Base-by-base conservation (phyloP, 2,888 invertebrate genomes). In the Falcaria lacertinaria region DNA sequence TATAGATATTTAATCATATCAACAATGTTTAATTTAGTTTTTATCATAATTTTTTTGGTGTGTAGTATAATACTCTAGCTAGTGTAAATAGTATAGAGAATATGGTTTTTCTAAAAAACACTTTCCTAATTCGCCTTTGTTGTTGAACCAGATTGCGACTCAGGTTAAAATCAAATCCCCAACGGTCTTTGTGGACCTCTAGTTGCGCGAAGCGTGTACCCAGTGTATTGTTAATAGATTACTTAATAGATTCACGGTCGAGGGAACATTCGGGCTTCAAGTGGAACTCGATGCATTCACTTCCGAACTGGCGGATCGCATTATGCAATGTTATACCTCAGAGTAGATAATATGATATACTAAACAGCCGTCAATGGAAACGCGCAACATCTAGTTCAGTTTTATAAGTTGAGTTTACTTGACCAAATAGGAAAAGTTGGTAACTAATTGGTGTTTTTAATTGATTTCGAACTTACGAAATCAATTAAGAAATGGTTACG, bases 241-340 rank as follows among this genome's bases (percentile, higher is more conserved):
- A 67, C 71, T 69, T 67, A 71, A 73, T 70, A 63, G 46, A 53
- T 63, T 66, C 66, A 74, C 61, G 77, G 66, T 71, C 64, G 65
- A 61, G 47, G 64, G 66, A 50, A 28, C 64, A 74, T 71, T 67
- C 74, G 61, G 69, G 53, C 50, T 53, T 54, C 52, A 54, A 64
- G 57, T 74, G 64, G 71, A 64, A 72, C 70, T 58, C 48, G 58
- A 60, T 56, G 74, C 74, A 57, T 66, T 79, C 71, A 79, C 84
- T 85, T 85, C 85, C 83, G 78, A 85, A 76, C 66, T 65, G 55
- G 63, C 50, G 46, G 52, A 54, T 47, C 41, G 47, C 35, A 52
- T 79, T 75, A 68, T 60, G 62, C 58, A 76, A 76, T 49, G 28
- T 55, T 46, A 46, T 54, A 47, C 43, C 34, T 44, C 51, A 40